Evolutionary conservation across 2,888 invertebrate genomes (phyloP).

Genomic region (Hypena proboscidalis): DNA sequence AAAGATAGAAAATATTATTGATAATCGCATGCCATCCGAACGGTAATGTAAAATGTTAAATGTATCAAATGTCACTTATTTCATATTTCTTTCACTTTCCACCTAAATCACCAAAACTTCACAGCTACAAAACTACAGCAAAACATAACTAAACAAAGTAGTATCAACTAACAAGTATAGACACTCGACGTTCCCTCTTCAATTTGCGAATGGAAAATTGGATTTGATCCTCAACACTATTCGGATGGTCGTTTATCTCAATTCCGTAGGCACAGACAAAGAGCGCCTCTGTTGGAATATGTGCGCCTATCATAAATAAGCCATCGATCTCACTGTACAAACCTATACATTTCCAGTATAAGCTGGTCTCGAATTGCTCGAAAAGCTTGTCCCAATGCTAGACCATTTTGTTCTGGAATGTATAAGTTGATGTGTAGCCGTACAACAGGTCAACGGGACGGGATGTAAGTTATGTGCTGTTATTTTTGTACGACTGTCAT

Average conservation of each 20-base stretch:
- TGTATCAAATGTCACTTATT: too few relatives aligned
- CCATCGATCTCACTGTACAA: conserved; percentile 43
- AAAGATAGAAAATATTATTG: too few relatives aligned
- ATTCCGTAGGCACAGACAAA: conserved; percentile 63
- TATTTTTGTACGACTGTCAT: neutral
- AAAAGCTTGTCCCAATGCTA: conserved; percentile 29
- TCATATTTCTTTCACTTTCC: too few relatives aligned
- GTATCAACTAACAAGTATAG: conserved; percentile 49
- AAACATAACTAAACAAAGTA: conserved; percentile 42
- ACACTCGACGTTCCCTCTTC: conserved; percentile 58
- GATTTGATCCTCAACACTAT: conserved; percentile 73
- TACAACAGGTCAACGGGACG: conserved; percentile 8
- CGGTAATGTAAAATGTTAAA: too few relatives aligned
- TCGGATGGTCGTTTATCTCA: conserved; percentile 73
- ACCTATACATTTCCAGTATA: too few relatives aligned
- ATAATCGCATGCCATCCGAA: too few relatives aligned
- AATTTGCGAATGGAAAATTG: conserved; percentile 70
- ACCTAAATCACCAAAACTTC: too few relatives aligned
- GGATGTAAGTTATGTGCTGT: conserved; percentile 1
- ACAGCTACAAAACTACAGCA: conserved; percentile 22
- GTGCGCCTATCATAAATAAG: conserved; percentile 53
- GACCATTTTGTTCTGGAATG: too few relatives aligned
- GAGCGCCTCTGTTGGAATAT: conserved; percentile 50
- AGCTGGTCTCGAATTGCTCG: too few relatives aligned
- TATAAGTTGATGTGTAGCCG: too few relatives aligned